Base-by-base conservation (phyloP, 2,113 vertebrate species). In the Vireo altiloquus region DNA sequence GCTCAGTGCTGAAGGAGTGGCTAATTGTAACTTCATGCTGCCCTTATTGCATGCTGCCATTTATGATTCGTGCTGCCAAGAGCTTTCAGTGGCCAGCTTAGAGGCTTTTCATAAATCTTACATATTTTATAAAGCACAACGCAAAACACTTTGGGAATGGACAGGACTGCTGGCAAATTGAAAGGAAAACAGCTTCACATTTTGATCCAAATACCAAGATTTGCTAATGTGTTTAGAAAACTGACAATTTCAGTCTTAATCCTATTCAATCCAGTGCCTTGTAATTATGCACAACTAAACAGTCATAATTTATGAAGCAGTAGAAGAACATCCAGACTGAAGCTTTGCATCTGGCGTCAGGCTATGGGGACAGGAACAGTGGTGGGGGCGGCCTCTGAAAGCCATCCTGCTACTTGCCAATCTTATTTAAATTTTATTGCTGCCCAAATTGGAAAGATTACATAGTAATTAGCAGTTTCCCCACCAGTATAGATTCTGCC, bases 391-490 rank as follows among this genome's bases (percentile, higher is more conserved):
- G 80, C 65, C 53, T 93, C 71, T 77, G 65, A 75, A 95, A 94
- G 31, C 94, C 75, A 96, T 94, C 56, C 33, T 63, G 44, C 82
- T 92, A 72, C 96, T 96, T 97, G 95, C 95, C 95, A 97, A 92
- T 97, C 96, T 98, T 97, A 97, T 97, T 98, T 97, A 97, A 97
- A 97, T 95, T 97, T 97, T 95, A 97, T 97, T 91, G 87, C 97
- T 96, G 93, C 91, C 92, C 97, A 98, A 97, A 98, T 97, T 98
- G 97, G 96, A 97, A 97, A 97, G 97, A 97, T 98, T 96, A 97
- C 71, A 94, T 92, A 92, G 95, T 97, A 98, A 98, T 98, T 98
- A 98, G 90, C 93, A 97, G 83, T 95, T 97, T 97, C 97, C 97
- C 95, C 96, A 97, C 95, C 96, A 97, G 95, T 97, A 94, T 96